phyloP scores from a whole-genome alignment of 1,140 invertebrate genomes.

The Hyposmocoma kahamanoa region DNA sequence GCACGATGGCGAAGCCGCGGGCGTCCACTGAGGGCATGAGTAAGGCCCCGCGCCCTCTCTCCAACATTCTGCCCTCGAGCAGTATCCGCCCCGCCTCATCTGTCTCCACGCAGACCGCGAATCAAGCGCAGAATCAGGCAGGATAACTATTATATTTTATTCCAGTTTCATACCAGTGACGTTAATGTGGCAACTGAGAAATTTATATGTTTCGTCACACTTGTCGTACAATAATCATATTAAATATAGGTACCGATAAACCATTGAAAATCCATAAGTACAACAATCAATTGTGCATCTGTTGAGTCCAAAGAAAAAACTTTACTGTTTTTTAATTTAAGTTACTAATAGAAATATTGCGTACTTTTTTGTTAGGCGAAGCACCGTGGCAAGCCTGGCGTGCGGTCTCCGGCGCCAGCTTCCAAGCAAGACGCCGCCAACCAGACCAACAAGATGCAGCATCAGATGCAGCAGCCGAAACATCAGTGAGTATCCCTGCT shows the following conservation, averaged over 20 bases:
- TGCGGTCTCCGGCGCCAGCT: slow-evolving; percentile 77
- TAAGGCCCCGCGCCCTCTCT: slow-evolving; percentile 76
- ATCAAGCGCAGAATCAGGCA: slow-evolving; percentile 77
- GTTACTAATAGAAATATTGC: slow-evolving; percentile 14
- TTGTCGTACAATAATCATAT: no score
- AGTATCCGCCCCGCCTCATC: slow-evolving; percentile 81
- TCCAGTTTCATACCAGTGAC: no score
- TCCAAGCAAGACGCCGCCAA: slow-evolving; percentile 82
- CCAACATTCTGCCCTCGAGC: slow-evolving; percentile 80
- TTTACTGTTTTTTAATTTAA: not conserved
- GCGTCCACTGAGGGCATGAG: slow-evolving; percentile 64
- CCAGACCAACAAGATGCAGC: slow-evolving; percentile 75
- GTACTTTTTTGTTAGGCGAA: slow-evolving; percentile 54
- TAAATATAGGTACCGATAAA: no score
- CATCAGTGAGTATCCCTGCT: slow-evolving; percentile 47
- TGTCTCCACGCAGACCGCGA: slow-evolving; percentile 85
- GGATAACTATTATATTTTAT: no score
- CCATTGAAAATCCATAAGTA: no score
- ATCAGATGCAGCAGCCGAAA: slow-evolving; percentile 59
- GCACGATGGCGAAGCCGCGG: slow-evolving; percentile 42
- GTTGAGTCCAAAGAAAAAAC: no score
- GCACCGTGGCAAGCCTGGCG: slow-evolving; percentile 69
- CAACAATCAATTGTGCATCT: no score
- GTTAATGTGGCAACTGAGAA: no score
- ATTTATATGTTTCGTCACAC: no score